phyloP scores from a whole-genome alignment of 2,888 invertebrate species.

The Tridacna gigas region DNA sequence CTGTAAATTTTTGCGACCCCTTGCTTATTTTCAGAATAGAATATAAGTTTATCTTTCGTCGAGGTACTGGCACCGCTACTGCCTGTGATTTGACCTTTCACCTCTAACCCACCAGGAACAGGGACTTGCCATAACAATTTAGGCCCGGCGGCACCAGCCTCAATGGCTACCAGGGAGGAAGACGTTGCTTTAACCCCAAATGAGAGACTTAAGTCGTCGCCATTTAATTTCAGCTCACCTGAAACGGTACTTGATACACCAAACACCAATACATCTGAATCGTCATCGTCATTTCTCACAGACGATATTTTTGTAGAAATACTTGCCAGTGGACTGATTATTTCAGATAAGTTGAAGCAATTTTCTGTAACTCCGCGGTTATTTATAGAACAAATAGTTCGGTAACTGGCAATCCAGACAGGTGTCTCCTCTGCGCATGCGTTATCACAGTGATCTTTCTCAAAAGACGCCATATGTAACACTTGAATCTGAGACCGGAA shows the following conservation, averaged over 20 bases:
- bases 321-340: neutral
- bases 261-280: conserved; percentile 55
- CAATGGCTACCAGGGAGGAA: conserved; percentile 36
- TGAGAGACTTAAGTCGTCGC: neutral
- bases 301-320: conserved; percentile 61
- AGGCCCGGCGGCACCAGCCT: neutral
- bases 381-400: conserved; percentile 4
- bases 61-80: conserved; percentile 29
- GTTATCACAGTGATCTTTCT: conserved; percentile 24
- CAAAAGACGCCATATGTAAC: conserved; percentile 41
- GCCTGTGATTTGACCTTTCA: conserved; percentile 52
- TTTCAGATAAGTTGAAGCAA: neutral
- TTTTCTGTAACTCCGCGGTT: neutral
- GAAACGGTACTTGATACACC: conserved; percentile 26
- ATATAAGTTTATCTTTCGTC: conserved; percentile 35
- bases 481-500: conserved; percentile 27
- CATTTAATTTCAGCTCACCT: too few species aligned
- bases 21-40: conserved; percentile 33
- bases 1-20: conserved; percentile 11
- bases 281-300: conserved; percentile 35
- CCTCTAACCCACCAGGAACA: conserved; percentile 38
- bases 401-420: neutral
- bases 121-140: conserved; percentile 39
- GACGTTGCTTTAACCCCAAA: neutral
- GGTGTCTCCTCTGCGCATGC: conserved; percentile 12